Conservation (phyloP, 2,888 invertebrate genomes). For the Oscheius onirici region DNA sequence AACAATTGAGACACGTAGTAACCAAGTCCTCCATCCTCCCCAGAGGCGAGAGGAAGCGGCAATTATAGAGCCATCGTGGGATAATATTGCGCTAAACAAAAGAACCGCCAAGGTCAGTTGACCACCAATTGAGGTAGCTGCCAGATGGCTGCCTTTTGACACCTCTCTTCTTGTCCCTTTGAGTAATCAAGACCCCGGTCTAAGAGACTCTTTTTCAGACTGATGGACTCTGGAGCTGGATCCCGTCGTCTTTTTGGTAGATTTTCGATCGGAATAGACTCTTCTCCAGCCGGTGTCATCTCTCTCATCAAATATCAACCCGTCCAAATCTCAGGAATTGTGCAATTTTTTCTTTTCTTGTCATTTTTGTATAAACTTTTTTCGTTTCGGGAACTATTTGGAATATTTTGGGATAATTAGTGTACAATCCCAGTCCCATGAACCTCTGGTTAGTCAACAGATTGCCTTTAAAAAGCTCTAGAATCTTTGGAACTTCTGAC, state of each 20-base stretch:
- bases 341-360: background rate
- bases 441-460: no score
- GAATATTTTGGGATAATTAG: no score
- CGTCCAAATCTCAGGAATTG: background rate
- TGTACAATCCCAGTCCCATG: no score
- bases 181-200: background rate
- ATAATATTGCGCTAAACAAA: conserved; percentile 19
- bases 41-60: conserved; percentile 10
- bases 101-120: conserved; percentile 13
- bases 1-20: background rate
- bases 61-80: conserved; percentile 10
- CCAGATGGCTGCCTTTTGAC: conserved; percentile 27
- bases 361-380: no score
- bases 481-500: no score
- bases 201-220: background rate
- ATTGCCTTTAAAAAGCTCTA: no score
- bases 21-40: background rate
- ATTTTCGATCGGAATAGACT: background rate
- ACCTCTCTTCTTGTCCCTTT: background rate
- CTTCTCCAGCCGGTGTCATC: background rate
- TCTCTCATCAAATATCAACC: background rate
- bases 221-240: background rate
- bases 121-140: conserved; percentile 11
- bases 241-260: background rate
- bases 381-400: no score